Conservation (phyloP, 2,797 vertebrate genomes). For the Siniperca obscura region DNA sequence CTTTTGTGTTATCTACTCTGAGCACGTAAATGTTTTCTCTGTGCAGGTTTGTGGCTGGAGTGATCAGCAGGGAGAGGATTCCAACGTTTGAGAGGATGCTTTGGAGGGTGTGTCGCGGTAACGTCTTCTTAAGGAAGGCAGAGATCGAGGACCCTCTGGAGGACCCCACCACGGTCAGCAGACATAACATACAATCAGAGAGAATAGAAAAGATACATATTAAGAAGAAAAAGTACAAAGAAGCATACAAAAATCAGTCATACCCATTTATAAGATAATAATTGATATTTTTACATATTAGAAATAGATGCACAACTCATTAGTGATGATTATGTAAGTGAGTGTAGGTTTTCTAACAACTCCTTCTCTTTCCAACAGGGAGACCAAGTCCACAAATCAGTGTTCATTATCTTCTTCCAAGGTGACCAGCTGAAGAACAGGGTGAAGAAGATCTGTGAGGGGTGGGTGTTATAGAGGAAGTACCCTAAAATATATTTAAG, state of each 20-base stretch:
- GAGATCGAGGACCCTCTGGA: slow-evolving; percentile 98
- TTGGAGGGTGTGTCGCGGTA: slow-evolving; percentile 97
- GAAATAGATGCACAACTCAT: background rate
- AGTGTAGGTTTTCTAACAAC: background rate
- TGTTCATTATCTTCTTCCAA: slow-evolving; percentile 98
- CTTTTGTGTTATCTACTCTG: background rate
- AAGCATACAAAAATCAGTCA: background rate
- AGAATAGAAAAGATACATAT: background rate
- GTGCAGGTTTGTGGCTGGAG: slow-evolving; percentile 94
- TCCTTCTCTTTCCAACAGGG: slow-evolving; percentile 81
- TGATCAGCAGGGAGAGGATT: slow-evolving; percentile 95
- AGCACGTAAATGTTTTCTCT: background rate
- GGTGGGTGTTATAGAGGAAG: slow-evolving; percentile 77
- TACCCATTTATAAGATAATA: background rate
- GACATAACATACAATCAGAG: background rate
- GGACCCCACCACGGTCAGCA: slow-evolving; percentile 92
- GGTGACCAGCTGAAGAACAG: slow-evolving; percentile 95
- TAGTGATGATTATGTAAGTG: background rate
- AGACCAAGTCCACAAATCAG: slow-evolving; percentile 95
- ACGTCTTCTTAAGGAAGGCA: slow-evolving; percentile 96
- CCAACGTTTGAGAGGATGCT: slow-evolving; percentile 98
- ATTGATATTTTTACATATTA: background rate
- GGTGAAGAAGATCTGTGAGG: slow-evolving; percentile 97
- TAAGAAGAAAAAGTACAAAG: background rate
- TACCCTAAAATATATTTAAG: background rate